phyloP scores from a whole-genome alignment of 1,140 invertebrate genomes.

The Drosophila arizonae region DNA sequence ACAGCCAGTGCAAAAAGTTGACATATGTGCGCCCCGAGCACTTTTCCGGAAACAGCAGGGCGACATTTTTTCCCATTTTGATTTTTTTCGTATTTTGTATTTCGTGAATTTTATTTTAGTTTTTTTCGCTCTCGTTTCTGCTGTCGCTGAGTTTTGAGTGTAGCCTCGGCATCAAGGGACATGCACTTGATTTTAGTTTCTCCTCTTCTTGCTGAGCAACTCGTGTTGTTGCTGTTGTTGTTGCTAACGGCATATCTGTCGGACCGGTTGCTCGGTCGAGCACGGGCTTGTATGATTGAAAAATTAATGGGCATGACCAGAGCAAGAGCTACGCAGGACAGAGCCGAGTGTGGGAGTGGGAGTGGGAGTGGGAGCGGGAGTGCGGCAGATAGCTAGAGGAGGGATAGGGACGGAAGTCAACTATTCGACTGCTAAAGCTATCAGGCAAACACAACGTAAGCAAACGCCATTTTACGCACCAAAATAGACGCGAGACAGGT shows the following conservation, averaged over 20 bases:
- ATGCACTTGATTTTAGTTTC: conserved; percentile 79
- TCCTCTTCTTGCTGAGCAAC: conserved; percentile 60
- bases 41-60: conserved; percentile 78
- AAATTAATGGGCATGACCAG: conserved; percentile 66
- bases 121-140: conserved; percentile 2
- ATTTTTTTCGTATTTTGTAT: conserved; percentile 16
- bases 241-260: conserved; percentile 34
- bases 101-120: conserved; percentile 19
- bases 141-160: conserved; percentile 55
- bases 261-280: conserved; percentile 5
- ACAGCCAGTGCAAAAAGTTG: conserved; percentile 72
- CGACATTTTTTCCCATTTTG: conserved; percentile 69
- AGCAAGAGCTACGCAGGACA: conserved; percentile 5
- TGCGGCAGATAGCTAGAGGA: neutral
- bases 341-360: neutral
- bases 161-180: conserved; percentile 71
- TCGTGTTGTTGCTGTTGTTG: conserved; percentile 33
- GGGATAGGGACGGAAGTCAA: neutral
- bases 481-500: neutral
- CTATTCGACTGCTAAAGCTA: conserved; percentile 39
- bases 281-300: conserved; percentile 67
- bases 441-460: conserved; percentile 3
- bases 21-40: conserved; percentile 82
- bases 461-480: conserved; percentile 38
- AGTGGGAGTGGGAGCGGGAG: neutral